These are phyloP conservation scores for Callosobruchus maculatus DNA, from an alignment of 2,888 invertebrate species.

Conservation along the genomic window DNA sequence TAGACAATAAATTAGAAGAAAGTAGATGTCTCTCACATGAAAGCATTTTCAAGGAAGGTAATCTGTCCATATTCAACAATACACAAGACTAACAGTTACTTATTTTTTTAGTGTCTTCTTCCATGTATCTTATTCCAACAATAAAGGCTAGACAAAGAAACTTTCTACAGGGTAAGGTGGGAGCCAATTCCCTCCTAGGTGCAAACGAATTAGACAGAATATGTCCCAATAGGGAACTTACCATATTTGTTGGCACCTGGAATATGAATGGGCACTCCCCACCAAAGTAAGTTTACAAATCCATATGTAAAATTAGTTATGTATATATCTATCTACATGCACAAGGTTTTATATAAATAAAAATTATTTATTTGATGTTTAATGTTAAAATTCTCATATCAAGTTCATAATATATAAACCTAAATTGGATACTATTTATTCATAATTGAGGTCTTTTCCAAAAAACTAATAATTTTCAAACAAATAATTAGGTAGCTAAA, in stretches of 20 bases:
- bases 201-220: slow-evolving; percentile 81
- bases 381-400: too few relatives aligned
- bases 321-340: too few relatives aligned
- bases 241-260: slow-evolving; percentile 91
- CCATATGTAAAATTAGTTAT: too few relatives aligned
- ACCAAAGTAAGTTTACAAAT: slow-evolving; percentile 68
- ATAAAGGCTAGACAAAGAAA: slow-evolving; percentile 79
- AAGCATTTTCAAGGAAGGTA: slow-evolving; percentile 40
- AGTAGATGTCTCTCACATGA: slow-evolving; percentile 46
- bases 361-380: too few relatives aligned
- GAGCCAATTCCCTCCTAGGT: slow-evolving; percentile 78
- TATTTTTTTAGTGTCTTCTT: slow-evolving; percentile 2
- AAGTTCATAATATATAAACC: too few relatives aligned
- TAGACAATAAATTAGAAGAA: slow-evolving; percentile 36
- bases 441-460: too few relatives aligned
- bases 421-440: too few relatives aligned
- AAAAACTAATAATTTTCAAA: too few relatives aligned
- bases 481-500: too few relatives aligned
- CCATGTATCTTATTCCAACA: slow-evolving; percentile 70
- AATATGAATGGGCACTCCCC: slow-evolving; percentile 93
- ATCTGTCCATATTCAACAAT: background rate
- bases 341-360: too few relatives aligned
- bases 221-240: slow-evolving; percentile 79
- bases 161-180: slow-evolving; percentile 74
- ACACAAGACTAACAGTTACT: background rate